phyloP scores from a whole-genome alignment of 2,888 invertebrate genomes.

The Himalopsyche anomala region DNA sequence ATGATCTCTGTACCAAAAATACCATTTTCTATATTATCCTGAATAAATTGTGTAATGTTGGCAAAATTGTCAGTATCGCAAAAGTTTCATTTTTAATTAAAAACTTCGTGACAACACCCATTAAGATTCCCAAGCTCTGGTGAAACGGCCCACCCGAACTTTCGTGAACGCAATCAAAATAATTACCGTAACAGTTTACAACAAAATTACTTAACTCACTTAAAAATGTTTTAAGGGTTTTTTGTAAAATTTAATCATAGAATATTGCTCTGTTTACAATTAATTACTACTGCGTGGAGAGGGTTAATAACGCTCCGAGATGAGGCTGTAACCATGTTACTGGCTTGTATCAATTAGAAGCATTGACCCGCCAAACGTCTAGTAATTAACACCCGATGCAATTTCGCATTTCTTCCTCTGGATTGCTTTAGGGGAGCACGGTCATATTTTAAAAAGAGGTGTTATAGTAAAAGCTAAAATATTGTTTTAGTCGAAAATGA shows the following conservation, averaged over 20 bases:
- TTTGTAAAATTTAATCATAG: conserved; percentile 35
- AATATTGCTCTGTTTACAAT: conserved; percentile 29
- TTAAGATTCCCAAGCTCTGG: conserved; percentile 49
- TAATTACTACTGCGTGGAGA: conserved; percentile 7
- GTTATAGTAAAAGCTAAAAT: too few species aligned
- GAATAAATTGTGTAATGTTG: conserved; percentile 9
- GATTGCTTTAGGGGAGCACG: background rate
- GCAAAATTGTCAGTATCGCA: conserved; percentile 19
- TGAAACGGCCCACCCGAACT: conserved; percentile 38
- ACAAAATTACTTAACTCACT: conserved; percentile 48
- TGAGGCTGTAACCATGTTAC: conserved; percentile 13
- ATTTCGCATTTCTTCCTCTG: conserved; percentile 24
- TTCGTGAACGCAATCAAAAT: conserved; percentile 50
- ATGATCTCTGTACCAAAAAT: background rate
- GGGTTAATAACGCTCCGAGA: conserved; percentile 3
- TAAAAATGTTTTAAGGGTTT: conserved; percentile 16
- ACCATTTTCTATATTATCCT: background rate
- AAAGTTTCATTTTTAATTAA: conserved; percentile 58
- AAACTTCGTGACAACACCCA: conserved; percentile 57
- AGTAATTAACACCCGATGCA: conserved; percentile 48
- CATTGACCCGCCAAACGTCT: conserved; percentile 55
- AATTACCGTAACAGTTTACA: conserved; percentile 37
- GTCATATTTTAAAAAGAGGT: too few species aligned
- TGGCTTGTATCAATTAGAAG: conserved; percentile 55
- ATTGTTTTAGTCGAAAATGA: too few species aligned